Evolutionary conservation across 2,888 invertebrate genomes (phyloP), one percentile per base, ranked within the genome.

Genomic region (Chelonus formosanus): DNA sequence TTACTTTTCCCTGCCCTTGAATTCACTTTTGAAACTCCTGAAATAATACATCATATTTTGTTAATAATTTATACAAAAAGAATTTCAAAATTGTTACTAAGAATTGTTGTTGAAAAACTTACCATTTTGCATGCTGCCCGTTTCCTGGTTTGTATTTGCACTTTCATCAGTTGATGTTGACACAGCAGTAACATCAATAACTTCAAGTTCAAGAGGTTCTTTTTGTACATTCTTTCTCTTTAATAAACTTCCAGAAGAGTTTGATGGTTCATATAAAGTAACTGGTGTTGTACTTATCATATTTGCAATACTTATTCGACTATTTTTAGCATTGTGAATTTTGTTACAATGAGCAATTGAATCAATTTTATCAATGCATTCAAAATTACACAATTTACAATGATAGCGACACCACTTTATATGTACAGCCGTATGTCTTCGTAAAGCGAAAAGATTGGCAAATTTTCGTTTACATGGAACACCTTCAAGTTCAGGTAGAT

Each of bases 371-470:
- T 87, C 85, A 72, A 90, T 91, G 67, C 90, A 88, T 76, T 89
- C 89, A 76, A 88, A 93, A 59, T 89, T 87, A 81, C 94, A 94
- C 20, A 90, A 82, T 75, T 89, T 90, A 78, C 94, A 94, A 64
- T 91, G 90, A 78, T 90, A 94, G 36, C 92, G 87, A 75, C 90
- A 88, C 90, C 91, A 91, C 67, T 90, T 89, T 67, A 90, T 88
- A 78, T 92, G 92, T 3, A 84, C 79, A 0, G 91, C 89, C 84
- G 90, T 88, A 74, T 92, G 92, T 58, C 85, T 83, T 34, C 89
- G 85, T 4, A 91, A 78, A 71, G 88, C 87, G 58, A 85, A 84
- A 10, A 86, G 77, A 36, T 86, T 85, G 1, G 83, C 78, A 75
- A 86, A 88, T 71, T 83, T 86, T 8, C 76, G 77, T 48, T 86